These are phyloP conservation scores for Brenthis hecate DNA, from an alignment of 2,888 invertebrate genomes.

Conservation along the genomic window DNA sequence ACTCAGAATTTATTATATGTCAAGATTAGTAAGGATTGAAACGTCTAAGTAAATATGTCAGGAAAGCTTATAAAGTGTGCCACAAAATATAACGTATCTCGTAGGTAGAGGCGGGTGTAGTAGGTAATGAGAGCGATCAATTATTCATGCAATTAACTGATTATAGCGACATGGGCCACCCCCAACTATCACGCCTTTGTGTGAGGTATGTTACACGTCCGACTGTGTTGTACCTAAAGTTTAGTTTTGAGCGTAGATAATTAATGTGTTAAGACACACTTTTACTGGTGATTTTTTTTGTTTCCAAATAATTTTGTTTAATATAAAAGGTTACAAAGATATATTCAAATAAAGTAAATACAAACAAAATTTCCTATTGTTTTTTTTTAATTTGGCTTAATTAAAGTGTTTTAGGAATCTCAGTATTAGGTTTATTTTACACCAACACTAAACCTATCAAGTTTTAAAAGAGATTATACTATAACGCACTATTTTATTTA, in stretches of 20 bases:
- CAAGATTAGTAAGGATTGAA: neutral
- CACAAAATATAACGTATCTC: conserved; percentile 9
- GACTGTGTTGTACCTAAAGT: neutral
- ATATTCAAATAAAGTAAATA: too few species aligned
- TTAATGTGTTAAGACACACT: too few species aligned
- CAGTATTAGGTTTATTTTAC: too few species aligned
- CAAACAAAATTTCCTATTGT: too few species aligned
- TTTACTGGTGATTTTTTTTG: too few species aligned
- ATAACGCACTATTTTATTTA: neutral
- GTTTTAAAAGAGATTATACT: too few species aligned
- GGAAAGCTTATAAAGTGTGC: conserved; percentile 17
- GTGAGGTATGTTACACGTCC: conserved; percentile 13
- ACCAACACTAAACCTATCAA: too few species aligned
- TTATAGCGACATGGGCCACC: conserved; percentile 65
- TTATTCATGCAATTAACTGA: conserved; percentile 82
- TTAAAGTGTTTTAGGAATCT: too few species aligned
- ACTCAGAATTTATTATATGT: too few species aligned
- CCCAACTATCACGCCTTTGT: conserved; percentile 33
- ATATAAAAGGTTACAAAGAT: too few species aligned
- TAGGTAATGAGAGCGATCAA: conserved; percentile 64
- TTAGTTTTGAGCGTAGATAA: neutral
- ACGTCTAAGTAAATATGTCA: conserved; percentile 7
- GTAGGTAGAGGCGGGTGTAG: conserved; percentile 36
- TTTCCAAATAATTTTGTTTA: too few species aligned
- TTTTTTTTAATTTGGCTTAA: too few species aligned